Percentiles rank a stretch among this genome's conserved stretches.
Evolutionary conservation across 2,797 vertebrate species (phyloP).

Genomic region (Siniperca scherzeri): DNA sequence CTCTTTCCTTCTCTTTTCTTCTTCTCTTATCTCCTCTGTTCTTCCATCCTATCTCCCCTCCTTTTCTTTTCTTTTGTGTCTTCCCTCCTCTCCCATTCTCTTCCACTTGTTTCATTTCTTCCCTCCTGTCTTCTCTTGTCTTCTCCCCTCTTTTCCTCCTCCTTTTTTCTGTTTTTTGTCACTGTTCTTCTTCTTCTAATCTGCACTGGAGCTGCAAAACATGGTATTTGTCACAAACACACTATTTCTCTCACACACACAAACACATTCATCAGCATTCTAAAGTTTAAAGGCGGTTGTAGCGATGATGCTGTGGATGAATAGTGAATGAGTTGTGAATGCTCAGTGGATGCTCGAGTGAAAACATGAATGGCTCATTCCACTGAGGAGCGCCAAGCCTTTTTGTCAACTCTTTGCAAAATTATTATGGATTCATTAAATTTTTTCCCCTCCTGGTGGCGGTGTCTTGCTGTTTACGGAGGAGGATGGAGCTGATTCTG

Average conservation of each 20-base stretch:
- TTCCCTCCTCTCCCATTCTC: not conserved
- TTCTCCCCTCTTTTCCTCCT: not conserved
- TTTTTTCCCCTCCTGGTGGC: slow-evolving; percentile 19
- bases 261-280: not conserved
- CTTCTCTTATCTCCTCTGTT: not conserved
- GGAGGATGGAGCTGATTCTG: slow-evolving; percentile 21
- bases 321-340: slow-evolving; percentile 65
- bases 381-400: slow-evolving; percentile 11
- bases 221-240: not conserved
- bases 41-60: not conserved
- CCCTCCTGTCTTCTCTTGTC: not conserved
- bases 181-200: not conserved
- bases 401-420: slow-evolving; percentile 64
- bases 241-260: not conserved
- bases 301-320: slow-evolving; percentile 55
- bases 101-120: too few relatives aligned
- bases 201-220: not conserved
- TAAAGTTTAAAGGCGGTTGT: slow-evolving; percentile 35
- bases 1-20: not conserved
- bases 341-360: slow-evolving; percentile 46
- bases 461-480: slow-evolving; percentile 12
- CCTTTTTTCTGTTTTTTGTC: not conserved
- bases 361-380: slow-evolving; percentile 60
- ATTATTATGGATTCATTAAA: slow-evolving; percentile 34
- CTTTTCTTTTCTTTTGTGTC: not conserved